phyloP scores from a whole-genome alignment of 2,888 invertebrate species.

The Tinea semifulvella region DNA sequence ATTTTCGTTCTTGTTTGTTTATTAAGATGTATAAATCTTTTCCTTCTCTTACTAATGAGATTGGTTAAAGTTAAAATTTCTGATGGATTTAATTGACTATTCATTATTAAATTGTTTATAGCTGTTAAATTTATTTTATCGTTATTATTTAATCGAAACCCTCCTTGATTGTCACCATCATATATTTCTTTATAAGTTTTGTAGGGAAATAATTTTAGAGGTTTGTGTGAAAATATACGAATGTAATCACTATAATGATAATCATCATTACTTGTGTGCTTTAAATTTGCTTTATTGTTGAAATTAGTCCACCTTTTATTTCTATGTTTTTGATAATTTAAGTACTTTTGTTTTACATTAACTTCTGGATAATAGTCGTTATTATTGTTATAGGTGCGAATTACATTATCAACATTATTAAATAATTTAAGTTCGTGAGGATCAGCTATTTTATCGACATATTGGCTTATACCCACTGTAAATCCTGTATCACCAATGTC shows the following conservation, averaged over 20 bases:
- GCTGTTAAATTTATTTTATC: constrained; percentile 16
- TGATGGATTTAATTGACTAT: constrained; percentile 34
- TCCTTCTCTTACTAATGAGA: constrained; percentile 27
- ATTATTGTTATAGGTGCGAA: constrained; percentile 37
- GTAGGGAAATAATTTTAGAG: constrained; percentile 25
- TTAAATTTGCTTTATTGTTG: constrained; percentile 12
- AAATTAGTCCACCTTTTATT: neutral
- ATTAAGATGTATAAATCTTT: constrained; percentile 29
- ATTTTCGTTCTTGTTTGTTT: constrained; percentile 34
- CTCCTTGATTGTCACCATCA: constrained; percentile 20
- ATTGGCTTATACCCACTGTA: constrained; percentile 49
- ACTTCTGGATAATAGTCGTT: constrained; percentile 20
- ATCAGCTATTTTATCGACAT: constrained; percentile 44
- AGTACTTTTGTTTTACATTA: constrained; percentile 17
- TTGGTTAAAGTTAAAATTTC: constrained; percentile 36
- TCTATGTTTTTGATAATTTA: neutral
- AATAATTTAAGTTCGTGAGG: constrained; percentile 42
- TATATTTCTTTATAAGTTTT: constrained; percentile 32
- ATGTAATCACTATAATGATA: constrained; percentile 36
- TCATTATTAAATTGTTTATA: constrained; percentile 28
- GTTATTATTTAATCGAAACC: constrained; percentile 19
- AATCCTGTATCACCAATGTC: constrained; percentile 48
- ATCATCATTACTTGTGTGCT: constrained; percentile 22
- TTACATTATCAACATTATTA: constrained; percentile 40
- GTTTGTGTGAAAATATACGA: constrained; percentile 27